phyloP scores from a whole-genome alignment of 2,888 invertebrate genomes.

The Ryuthela nishihirai region DNA sequence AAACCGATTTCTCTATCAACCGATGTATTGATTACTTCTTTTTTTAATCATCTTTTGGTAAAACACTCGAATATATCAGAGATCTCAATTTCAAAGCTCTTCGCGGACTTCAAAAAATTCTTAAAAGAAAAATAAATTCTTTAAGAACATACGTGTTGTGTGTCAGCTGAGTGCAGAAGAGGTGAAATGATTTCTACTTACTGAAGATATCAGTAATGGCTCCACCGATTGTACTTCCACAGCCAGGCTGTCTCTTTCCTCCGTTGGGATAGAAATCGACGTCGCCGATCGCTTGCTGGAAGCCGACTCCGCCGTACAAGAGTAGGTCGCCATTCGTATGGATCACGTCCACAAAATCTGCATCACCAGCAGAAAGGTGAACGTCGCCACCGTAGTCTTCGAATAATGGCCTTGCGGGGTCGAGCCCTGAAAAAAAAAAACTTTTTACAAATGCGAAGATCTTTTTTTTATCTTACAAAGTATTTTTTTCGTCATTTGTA shows the following conservation, averaged over 20 bases:
- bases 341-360: slow-evolving; percentile 30
- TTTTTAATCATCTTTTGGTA: too few species aligned
- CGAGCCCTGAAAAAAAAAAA: slow-evolving; percentile 14
- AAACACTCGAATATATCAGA: too few species aligned
- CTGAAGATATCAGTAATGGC: slow-evolving; percentile 29
- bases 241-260: slow-evolving; percentile 32
- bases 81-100: too few species aligned
- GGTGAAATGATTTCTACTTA: slow-evolving; percentile 13
- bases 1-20: too few species aligned
- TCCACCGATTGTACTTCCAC: slow-evolving; percentile 25
- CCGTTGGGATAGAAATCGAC: slow-evolving; percentile 39
- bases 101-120: too few species aligned
- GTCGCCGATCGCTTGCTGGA: slow-evolving; percentile 17
- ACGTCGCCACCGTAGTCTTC: slow-evolving; percentile 31
- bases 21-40: too few species aligned
- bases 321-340: slow-evolving; percentile 32
- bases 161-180: too few species aligned
- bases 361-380: slow-evolving; percentile 27
- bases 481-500: too few species aligned
- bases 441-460: too few species aligned
- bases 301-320: slow-evolving; percentile 33
- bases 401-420: slow-evolving; percentile 34
- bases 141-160: too few species aligned
- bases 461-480: too few species aligned
- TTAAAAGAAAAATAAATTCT: too few species aligned